Conservation (phyloP, 2,888 invertebrate species). For the Campoplex capitator region DNA sequence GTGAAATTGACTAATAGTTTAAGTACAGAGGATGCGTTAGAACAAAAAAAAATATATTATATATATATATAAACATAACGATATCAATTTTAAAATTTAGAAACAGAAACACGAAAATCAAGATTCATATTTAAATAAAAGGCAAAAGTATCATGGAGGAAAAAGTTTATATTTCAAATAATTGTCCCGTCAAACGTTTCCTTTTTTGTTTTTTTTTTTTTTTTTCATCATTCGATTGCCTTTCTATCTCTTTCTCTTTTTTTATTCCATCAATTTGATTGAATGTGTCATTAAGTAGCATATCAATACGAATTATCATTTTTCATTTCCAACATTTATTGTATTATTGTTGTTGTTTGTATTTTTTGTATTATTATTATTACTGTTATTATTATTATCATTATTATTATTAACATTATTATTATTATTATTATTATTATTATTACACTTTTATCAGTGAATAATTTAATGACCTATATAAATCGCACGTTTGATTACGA, state of each 20-base stretch:
- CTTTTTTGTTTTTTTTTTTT: slow-evolving; percentile 20
- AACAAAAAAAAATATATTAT: slow-evolving; percentile 15
- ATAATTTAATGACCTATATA: slow-evolving; percentile 66
- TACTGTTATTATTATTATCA: slow-evolving; percentile 60
- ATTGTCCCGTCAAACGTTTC: slow-evolving; percentile 59
- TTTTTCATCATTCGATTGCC: slow-evolving; percentile 61
- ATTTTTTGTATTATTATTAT: slow-evolving; percentile 32
- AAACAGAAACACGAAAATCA: slow-evolving; percentile 8
- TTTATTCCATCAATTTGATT: slow-evolving; percentile 57
- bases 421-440: slow-evolving; percentile 66
- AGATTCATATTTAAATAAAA: slow-evolving; percentile 2
- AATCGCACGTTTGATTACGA: slow-evolving; percentile 71
- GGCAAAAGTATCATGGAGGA: slow-evolving; percentile 44
- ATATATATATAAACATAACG: slow-evolving; percentile 18
- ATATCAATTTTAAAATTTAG: neutral
- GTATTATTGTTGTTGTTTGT: slow-evolving; percentile 11
- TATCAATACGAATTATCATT: slow-evolving; percentile 61
- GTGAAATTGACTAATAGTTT: neutral
- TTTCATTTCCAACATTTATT: slow-evolving; percentile 28
- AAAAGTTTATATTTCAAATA: slow-evolving; percentile 40
- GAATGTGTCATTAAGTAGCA: slow-evolving; percentile 62
- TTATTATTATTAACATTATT: slow-evolving; percentile 67
- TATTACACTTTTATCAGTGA: slow-evolving; percentile 61
- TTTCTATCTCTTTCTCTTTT: slow-evolving; percentile 25
- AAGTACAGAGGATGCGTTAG: slow-evolving; percentile 52